Conservation (phyloP, 2,888 invertebrate species). For the Eristalis arbustorum region DNA sequence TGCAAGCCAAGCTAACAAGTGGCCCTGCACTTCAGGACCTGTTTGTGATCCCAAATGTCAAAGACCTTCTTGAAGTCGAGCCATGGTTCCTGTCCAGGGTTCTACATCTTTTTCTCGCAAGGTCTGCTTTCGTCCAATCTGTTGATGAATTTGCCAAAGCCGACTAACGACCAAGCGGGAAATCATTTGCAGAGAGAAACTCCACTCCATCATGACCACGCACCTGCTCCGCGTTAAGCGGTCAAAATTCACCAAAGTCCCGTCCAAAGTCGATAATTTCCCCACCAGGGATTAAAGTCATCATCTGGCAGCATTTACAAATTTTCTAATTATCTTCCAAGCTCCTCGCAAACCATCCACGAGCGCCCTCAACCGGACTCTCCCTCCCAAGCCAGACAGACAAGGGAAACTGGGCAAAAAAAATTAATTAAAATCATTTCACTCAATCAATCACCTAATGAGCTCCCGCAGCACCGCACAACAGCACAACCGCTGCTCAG, state of each 20-base stretch:
- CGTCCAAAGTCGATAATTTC: neutral
- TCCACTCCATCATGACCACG: neutral
- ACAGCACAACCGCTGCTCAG: neutral
- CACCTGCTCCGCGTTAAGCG: neutral
- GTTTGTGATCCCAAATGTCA: too few relatives aligned
- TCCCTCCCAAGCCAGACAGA: neutral
- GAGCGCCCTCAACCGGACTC: neutral
- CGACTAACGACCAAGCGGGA: neutral
- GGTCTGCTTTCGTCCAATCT: too few relatives aligned
- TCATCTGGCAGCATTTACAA: neutral
- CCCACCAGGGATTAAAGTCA: neutral
- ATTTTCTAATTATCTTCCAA: neutral
- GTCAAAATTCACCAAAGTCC: neutral
- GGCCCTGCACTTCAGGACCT: too few relatives aligned
- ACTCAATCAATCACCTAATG: neutral
- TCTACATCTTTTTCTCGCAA: too few relatives aligned
- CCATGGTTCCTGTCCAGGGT: too few relatives aligned
- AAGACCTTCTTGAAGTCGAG: too few relatives aligned
- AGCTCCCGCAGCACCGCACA: neutral
- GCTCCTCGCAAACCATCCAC: neutral
- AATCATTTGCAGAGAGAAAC: neutral
- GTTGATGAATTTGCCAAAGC: too few relatives aligned
- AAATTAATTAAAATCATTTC: conserved; percentile 51
- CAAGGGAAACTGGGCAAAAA: neutral
- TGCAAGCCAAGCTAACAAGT: too few relatives aligned